Evolutionary conservation across 2,113 vertebrate genomes (phyloP), one percentile per base, ranked within the genome.

Genomic region (Myocastor coypus): DNA sequence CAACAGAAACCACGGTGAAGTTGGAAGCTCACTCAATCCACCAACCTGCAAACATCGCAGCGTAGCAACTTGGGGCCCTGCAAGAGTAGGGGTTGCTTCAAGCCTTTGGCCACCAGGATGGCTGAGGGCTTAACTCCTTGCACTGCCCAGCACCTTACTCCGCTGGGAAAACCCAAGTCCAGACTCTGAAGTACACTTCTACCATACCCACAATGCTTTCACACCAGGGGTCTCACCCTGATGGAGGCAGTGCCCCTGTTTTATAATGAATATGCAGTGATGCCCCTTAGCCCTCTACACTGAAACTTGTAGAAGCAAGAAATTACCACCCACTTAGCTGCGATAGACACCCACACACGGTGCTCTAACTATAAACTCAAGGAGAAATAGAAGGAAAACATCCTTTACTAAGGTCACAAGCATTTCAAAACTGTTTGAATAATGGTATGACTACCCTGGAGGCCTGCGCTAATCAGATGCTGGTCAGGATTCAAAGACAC

Each of bases 191-290:
- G 52, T 30, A 73, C 2, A n/a, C 40, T 73, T 87, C 52, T 87
- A 42, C 24, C 7, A 16, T 57, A 59, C 32, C 9, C 5, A 7
- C 40, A 2, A 42, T 12, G 66, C 68, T 57, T 57, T 57, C 50
- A 30, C 4, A 30, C 16, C 66, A 37, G 6, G 42, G 68, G 13
- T 52, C 92, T 94, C n/a, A 50, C 4, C 52, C n/a, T 46, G 22
- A 71, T 32, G 83, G 34, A 77, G 0, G 0, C 37, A 73, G 7
- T 8, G 22, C 9, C 24, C 1, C 12, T 80, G 77, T 20, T 75
- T 81, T 14, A 78, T 30, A 87, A 59, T 52, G 88, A 57, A 81
- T 63, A 61, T 81, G 66, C 52, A 71, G 59, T 81, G 61, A 96
- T 5, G 37, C 10, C 57, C 1, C 46, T 87, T 87, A 73, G 32